Evolutionary conservation across 2,113 vertebrate genomes (phyloP).

Genomic region (Axis porcinus): DNA sequence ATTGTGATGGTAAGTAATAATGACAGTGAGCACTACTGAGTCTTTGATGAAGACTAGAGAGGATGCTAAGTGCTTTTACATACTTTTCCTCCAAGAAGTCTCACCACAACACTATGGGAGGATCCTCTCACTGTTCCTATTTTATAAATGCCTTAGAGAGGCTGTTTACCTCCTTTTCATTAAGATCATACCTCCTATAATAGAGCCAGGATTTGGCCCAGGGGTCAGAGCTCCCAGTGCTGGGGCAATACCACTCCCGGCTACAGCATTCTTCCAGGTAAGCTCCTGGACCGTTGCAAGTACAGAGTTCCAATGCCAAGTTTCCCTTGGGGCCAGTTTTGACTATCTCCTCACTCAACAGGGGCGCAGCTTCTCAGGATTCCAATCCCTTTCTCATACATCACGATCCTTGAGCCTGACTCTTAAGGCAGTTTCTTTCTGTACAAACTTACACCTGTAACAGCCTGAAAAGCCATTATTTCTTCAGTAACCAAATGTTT

Average conservation of each 20-base stretch:
- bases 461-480: neutral
- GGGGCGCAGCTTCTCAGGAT: neutral
- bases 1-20: neutral
- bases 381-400: neutral
- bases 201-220: neutral
- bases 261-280: neutral
- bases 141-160: neutral
- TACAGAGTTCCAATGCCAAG: neutral
- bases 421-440: neutral
- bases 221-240: neutral
- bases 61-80: neutral
- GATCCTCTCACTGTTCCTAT: neutral
- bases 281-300: neutral
- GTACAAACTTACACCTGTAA: neutral
- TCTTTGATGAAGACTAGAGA: neutral
- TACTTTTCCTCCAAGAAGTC: neutral
- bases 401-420: neutral
- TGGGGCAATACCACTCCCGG: too few relatives aligned
- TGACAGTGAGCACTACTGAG: neutral
- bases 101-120: neutral
- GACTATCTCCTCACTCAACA: neutral
- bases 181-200: neutral
- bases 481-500: neutral
- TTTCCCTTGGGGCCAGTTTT: neutral
- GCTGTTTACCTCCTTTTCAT: neutral